Evolutionary conservation across 2,113 vertebrate species (phyloP).

Genomic region (Tupaia tana): DNA sequence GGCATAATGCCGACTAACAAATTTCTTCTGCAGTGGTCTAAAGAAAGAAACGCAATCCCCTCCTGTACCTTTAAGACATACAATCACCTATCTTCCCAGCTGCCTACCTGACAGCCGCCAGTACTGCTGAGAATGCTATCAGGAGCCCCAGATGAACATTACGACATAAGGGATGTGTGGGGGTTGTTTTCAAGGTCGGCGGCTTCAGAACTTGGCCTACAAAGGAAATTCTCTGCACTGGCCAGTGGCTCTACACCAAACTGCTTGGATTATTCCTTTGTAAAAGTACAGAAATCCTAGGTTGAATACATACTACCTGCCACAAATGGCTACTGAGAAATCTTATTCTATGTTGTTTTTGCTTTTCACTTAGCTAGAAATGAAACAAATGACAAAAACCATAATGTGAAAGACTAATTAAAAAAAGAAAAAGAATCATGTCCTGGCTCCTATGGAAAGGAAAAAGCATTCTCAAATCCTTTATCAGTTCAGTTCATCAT

Average conservation of each 20-base stretch:
- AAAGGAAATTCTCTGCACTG: slow-evolving; percentile 10
- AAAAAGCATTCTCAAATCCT: slow-evolving; percentile 50
- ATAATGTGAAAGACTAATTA: slow-evolving; percentile 29
- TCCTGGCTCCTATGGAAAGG: slow-evolving; percentile 24
- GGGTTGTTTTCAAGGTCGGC: slow-evolving; percentile 64
- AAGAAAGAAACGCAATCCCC: slow-evolving; percentile 63
- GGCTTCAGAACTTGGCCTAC: slow-evolving; percentile 35
- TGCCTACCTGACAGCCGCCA: slow-evolving; percentile 55
- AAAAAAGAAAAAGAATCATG: not conserved
- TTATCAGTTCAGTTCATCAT: slow-evolving; percentile 44
- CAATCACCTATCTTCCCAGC: slow-evolving; percentile 57
- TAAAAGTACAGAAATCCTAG: slow-evolving; percentile 41
- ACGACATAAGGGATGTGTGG: not conserved
- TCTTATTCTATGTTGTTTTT: not conserved
- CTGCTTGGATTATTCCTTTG: not conserved
- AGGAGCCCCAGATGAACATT: slow-evolving; percentile 34
- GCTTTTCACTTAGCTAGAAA: slow-evolving; percentile 39
- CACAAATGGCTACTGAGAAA: slow-evolving; percentile 40
- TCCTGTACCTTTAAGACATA: slow-evolving; percentile 65
- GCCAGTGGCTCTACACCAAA: not conserved
- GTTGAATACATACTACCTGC: not conserved
- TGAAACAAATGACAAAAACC: slow-evolving; percentile 57
- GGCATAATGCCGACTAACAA: slow-evolving; percentile 76
- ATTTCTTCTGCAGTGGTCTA: slow-evolving; percentile 71
- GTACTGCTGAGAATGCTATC: slow-evolving; percentile 59